A percentile compares a stretch with the other conserved stretches of the same genome.
phyloP scores from a whole-genome alignment of 1,140 invertebrate species.

The Dreissena rostriformis region DNA sequence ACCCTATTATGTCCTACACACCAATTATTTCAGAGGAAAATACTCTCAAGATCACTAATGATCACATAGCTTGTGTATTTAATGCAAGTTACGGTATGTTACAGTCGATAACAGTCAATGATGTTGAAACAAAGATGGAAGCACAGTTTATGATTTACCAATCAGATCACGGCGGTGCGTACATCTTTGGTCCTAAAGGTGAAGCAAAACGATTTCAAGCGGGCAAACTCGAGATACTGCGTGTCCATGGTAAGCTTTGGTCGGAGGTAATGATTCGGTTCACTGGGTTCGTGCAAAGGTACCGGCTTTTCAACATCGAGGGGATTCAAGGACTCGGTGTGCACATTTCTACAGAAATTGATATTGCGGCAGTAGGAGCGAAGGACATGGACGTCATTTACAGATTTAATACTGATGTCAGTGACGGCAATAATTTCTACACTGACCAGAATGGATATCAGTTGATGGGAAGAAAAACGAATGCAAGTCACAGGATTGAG shows the following conservation, averaged over 20 bases:
- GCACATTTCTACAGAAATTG: slow-evolving; percentile 87
- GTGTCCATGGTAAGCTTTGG: slow-evolving; percentile 83
- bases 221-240: background rate
- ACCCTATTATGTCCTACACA: no score
- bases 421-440: slow-evolving; percentile 87
- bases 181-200: slow-evolving; percentile 47
- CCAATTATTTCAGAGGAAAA: no score
- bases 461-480: slow-evolving; percentile 84
- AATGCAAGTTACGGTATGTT: no score
- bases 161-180: slow-evolving; percentile 44
- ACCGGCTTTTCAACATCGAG: slow-evolving; percentile 38
- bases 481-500: slow-evolving; percentile 86
- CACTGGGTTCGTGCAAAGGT: slow-evolving; percentile 10
- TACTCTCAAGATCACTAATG: no score
- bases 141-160: slow-evolving; percentile 44
- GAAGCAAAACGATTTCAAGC: slow-evolving; percentile 72
- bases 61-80: no score
- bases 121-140: slow-evolving; percentile 6
- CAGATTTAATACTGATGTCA: slow-evolving; percentile 89
- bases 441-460: slow-evolving; percentile 97
- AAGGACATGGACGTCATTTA: slow-evolving; percentile 86
- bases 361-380: slow-evolving; percentile 16
- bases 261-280: slow-evolving; percentile 88
- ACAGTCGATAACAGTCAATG: no score
- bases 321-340: slow-evolving; percentile 81